These are phyloP conservation scores for Gryllus bimaculatus DNA, from an alignment of 1,140 invertebrate genomes.

Conservation along the genomic window DNA sequence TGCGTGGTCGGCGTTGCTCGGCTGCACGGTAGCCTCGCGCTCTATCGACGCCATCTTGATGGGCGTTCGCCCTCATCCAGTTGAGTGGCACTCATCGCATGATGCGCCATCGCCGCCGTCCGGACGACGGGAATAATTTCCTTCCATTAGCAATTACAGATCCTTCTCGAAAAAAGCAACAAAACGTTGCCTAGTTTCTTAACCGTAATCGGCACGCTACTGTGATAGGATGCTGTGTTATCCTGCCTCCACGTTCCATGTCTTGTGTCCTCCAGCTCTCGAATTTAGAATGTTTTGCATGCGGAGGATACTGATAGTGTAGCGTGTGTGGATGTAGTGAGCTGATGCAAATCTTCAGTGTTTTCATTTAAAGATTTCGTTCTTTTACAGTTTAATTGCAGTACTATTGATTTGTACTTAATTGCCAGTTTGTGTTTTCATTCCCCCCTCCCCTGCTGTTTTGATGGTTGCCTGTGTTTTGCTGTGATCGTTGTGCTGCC, in stretches of 20 bases:
- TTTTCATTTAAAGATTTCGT: slow-evolving; percentile 6
- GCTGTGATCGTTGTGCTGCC: background rate
- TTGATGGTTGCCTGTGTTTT: background rate
- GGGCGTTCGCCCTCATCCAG: background rate
- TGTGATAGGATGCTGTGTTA: no score
- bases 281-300: background rate
- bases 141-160: background rate
- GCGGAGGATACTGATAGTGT: background rate
- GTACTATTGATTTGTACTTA: background rate
- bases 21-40: background rate
- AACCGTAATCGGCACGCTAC: no score
- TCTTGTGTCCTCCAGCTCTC: no score
- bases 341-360: background rate
- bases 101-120: background rate
- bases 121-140: background rate
- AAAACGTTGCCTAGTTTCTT: no score
- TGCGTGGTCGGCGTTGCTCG: background rate
- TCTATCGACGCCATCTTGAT: background rate
- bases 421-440: slow-evolving; percentile 4
- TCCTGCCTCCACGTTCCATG: no score
- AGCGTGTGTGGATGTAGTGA: background rate
- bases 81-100: background rate
- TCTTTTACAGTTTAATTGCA: slow-evolving; percentile 1
- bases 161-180: background rate
- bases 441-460: background rate